Evolutionary conservation across 2,113 vertebrate species (phyloP).

Genomic region (Microcebus ravelobensis): DNA sequence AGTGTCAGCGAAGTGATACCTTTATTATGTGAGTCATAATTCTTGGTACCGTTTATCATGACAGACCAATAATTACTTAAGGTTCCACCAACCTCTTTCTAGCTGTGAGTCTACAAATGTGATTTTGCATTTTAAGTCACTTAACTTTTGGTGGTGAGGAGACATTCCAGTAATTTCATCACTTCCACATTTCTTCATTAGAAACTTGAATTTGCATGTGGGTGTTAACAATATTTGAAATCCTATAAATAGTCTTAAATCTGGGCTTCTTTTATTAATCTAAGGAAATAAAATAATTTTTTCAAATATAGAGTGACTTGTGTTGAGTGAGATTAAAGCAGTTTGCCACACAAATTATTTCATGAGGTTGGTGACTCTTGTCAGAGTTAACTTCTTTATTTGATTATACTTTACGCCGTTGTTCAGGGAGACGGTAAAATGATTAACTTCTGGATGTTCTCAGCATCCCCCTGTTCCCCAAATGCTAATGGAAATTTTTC

Average conservation of each 20-base stretch:
- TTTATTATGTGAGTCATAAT: conserved; percentile 58
- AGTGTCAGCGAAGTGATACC: conserved; percentile 17
- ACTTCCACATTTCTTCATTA: background rate
- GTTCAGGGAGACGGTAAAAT: background rate
- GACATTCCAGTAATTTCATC: background rate
- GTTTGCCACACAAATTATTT: background rate
- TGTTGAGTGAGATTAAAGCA: background rate
- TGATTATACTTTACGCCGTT: background rate
- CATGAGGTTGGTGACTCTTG: background rate
- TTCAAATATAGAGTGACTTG: background rate
- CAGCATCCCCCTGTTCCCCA: background rate
- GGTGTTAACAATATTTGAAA: background rate
- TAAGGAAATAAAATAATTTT: conserved; percentile 37
- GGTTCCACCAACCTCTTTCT: background rate
- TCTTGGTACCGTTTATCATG: background rate
- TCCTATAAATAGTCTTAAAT: background rate
- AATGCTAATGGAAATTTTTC: background rate
- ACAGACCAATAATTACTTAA: conserved; percentile 45
- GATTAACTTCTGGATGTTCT: background rate
- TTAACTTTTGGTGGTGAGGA: background rate
- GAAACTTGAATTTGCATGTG: background rate
- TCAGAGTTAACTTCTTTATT: background rate
- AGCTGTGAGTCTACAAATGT: background rate
- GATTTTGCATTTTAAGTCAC: conserved; percentile 9
- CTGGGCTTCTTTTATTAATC: background rate